Evolutionary conservation across 2,888 invertebrate genomes (phyloP), one percentile per base, ranked within the genome.

Genomic region (Alviniconcha strummeri): DNA sequence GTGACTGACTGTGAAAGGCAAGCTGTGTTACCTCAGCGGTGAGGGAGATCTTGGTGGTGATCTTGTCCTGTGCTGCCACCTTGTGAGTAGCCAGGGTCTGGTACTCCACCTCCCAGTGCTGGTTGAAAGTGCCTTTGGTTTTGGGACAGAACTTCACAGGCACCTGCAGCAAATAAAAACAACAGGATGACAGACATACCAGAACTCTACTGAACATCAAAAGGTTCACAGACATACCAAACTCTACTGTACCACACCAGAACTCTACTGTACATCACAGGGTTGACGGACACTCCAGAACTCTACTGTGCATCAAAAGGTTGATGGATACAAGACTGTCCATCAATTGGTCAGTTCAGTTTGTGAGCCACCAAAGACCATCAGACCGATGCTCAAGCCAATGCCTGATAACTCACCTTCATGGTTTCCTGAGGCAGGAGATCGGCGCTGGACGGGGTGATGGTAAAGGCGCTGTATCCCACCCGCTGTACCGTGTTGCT

Each of bases 81-180:
- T 57, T 67, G 64, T 75, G 55, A 17, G 67, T 19, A 19, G 54
- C 13, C 82, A 82, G 71, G 36, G 82, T 69, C 57, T 83, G 84
- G 7, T 86, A 86, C 84, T 88, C 87, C 13, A 91, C 80, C 67
- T 91, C 90, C 90, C 91, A 91, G 87, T 89, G 88, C 84, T 91
- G 91, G n/a, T 89, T 87, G 85, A 89, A 91, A 11, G 86, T 87
- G 6, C 91, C 91, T 19, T 84, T 85, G 19, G 89, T 89, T 36
- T 89, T 84, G 0, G 91, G 91, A 83, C 88, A 88, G 82, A 91
- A 91, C 84, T 87, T 84, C 8, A 91, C 80, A 15, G 85, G 86
- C 60, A 91, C 78, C 91, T 91, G 86, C 54, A 88, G 86, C 56
- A 56, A 69, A 69, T 74, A 13, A 54, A 11, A 52, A 52, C 15